phyloP scores from a whole-genome alignment of 1,140 invertebrate species.

The Pararge aegeria region DNA sequence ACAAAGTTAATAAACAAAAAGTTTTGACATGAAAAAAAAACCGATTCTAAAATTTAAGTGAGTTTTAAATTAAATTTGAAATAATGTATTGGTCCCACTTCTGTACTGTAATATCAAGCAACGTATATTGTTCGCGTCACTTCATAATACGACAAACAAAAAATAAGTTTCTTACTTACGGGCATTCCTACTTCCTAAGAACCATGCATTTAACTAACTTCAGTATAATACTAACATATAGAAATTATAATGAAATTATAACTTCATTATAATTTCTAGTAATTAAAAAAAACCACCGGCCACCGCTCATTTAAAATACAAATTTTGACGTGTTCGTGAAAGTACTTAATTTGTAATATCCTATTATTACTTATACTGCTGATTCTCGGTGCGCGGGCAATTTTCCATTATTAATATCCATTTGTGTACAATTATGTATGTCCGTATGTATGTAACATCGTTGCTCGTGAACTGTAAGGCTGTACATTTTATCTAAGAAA shows the following conservation, averaged over 20 bases:
- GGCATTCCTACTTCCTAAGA: too few species aligned
- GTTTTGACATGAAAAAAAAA: too few species aligned
- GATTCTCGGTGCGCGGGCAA: conserved; percentile 17
- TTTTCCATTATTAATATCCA: conserved; percentile 1
- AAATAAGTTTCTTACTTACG: too few species aligned
- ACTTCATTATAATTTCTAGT: background rate
- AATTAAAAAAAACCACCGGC: conserved; percentile 17
- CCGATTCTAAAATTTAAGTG: too few species aligned
- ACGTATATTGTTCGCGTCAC: too few species aligned
- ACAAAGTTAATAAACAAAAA: too few species aligned
- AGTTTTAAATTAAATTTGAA: too few species aligned
- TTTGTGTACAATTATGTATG: conserved; percentile 11
- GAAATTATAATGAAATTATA: background rate
- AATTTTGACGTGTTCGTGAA: conserved; percentile 39
- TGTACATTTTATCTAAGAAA: conserved; percentile 39
- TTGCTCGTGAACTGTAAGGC: conserved; percentile 21
- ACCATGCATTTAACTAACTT: too few species aligned
- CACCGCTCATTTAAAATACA: conserved; percentile 16
- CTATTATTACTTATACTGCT: conserved; percentile 15
- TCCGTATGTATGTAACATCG: conserved; percentile 20
- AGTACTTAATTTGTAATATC: conserved; percentile 34
- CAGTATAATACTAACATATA: too few species aligned
- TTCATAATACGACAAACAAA: too few species aligned
- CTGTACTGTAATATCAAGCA: too few species aligned
- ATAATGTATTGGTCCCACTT: too few species aligned